Base-by-base conservation (phyloP, 2,888 invertebrate genomes). In the Dilophus febrilis region DNA sequence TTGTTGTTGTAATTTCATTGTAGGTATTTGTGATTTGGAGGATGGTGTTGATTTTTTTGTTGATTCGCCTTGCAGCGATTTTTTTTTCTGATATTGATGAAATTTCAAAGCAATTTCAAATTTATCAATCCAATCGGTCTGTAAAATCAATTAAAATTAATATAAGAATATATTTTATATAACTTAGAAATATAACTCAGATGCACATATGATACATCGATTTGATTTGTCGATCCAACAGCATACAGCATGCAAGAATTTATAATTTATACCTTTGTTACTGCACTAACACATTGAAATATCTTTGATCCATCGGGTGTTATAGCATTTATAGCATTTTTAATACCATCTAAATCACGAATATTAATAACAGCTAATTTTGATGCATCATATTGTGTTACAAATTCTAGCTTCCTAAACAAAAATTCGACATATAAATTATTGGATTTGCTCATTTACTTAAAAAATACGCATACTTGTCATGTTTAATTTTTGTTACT, bases 291-390 rank as follows among this genome's bases (percentile, higher is more conserved):
- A 52, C 90, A 88, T 55, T 91, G 88, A 60, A 90, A 91, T 36
- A 91, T 80, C 55, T 88, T 75, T 1, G 90, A 84, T 48, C 91
- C 90, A 17, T 94, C 92, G 54, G 92, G 92, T 39, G 88, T 90
- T 47, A 95, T 67, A 10, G 95, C 74, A 63, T 95, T 95, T 53
- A 95, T 91, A 4, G 90, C 88, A 61, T 91, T 79, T 57, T 88
- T 90, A 1, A 90, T 79, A 45, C 79, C 83, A 37, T 86, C 88
- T 45, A 86, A 70, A 64, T 94, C 88, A 51, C 85, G 70, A 38
- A 94, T 88, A 61, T 95, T 95, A 1, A 95, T 91, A 19, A 94
- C 84, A 17, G 92, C 94, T 50, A 94, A 67, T 57, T 81, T 87
- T 54, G 87, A 86, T 32, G 64, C 61, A 46, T 63, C 60, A 42